Percentiles rank a stretch among this genome's conserved stretches.
Conservation (phyloP, 2,888 invertebrate species). For the Chironomus tentans region DNA sequence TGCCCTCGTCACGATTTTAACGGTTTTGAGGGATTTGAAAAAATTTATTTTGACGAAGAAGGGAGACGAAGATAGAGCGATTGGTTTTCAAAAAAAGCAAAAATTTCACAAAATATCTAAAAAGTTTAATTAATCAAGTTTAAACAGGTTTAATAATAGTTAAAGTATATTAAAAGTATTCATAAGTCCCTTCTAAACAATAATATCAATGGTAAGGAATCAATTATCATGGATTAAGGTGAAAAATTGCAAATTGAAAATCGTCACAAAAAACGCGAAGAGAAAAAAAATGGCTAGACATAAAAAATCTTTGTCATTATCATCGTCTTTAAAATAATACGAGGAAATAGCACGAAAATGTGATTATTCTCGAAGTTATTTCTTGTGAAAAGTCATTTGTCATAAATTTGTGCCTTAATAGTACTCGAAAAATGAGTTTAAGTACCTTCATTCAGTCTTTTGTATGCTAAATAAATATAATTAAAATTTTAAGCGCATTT, state of each 20-base stretch:
- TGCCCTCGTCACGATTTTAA: too few species aligned
- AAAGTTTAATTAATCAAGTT: neutral
- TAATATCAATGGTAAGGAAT: neutral
- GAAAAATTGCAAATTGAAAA: neutral
- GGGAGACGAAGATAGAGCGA: too few species aligned
- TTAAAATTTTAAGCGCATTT: neutral
- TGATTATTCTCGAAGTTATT: neutral
- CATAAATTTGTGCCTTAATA: neutral
- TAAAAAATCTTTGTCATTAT: neutral
- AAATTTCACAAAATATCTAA: neutral
- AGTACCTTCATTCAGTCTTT: too few species aligned
- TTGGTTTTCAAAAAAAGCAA: too few species aligned
- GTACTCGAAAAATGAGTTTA: too few species aligned
- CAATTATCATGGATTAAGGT: neutral
- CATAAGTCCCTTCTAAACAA: neutral
- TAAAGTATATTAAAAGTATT: neutral
- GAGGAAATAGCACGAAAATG: neutral
- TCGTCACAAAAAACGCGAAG: neutral
- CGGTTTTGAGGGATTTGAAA: too few species aligned
- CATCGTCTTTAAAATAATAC: neutral
- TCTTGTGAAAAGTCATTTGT: neutral
- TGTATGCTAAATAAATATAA: neutral
- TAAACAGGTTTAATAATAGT: neutral
- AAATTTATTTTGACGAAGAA: too few species aligned
- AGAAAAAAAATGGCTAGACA: constrained; percentile 5